Base-by-base conservation (phyloP, 1,140 invertebrate species). In the Mercenaria mercenaria region DNA sequence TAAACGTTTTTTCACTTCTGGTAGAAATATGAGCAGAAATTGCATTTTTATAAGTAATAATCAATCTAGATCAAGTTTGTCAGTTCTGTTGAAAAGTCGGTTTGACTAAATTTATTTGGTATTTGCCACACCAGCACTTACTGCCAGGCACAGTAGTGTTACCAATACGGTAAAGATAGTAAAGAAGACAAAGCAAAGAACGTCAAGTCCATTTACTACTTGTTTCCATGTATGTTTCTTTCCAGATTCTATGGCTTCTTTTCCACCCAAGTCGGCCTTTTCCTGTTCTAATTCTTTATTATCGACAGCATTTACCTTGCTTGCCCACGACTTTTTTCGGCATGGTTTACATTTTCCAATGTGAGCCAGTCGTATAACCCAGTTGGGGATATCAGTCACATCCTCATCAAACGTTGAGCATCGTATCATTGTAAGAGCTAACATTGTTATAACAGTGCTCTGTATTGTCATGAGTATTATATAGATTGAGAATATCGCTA, bases 391-490 rank as follows among this genome's bases (percentile, higher is more conserved):
- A 0, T 43, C 4, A 4, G 29, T 59, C 1, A 34, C 32, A 1
- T 72, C 39, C 50, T 84, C 67, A 37, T 84, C 82, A 84, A 84
- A 72, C 23, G 41, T 32, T 18, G 41, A 84, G 15, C 26, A 37
- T 32, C 67, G 20, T 20, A 34, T 26, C 26, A 72, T 37, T 0
- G 52, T 10, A 26, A 77, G 32, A 6, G 74, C 56, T n/a, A 87
- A 39, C 18, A 87, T 2, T 18, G 84, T 77, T 39, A 77, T 77
- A 23, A 87, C 23, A n/a, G 84, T 77, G n/a, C 84, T 87, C 3
- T 47, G 1, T 20, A 20, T n/a, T 18, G 67, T 85, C 47, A 72
- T 47, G 11, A 85, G n/a, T 37, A 74, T 37, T 23, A 85, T 3
- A 41, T 52, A 85, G 18, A 72, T 23, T 26, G 67, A 43, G 11